These are phyloP conservation scores for Nothura maculosa DNA, from an alignment of 2,797 vertebrate species.

Conservation along the genomic window DNA sequence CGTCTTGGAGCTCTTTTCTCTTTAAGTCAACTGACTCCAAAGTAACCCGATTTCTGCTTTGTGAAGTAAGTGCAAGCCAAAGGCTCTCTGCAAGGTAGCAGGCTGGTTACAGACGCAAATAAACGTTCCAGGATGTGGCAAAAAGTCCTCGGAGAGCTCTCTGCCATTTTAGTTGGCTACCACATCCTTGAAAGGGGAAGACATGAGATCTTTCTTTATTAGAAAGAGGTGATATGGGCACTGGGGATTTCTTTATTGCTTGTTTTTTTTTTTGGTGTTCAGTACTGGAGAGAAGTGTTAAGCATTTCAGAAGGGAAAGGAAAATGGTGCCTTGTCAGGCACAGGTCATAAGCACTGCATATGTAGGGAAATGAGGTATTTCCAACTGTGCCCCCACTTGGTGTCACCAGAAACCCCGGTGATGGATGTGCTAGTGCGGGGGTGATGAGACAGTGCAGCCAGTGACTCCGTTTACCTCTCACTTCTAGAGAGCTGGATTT, in stretches of 20 bases:
- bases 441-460: neutral
- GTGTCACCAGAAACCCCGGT: neutral
- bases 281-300: neutral
- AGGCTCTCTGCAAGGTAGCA: neutral
- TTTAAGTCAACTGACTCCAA: too few species aligned
- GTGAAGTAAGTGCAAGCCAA: accelerated
- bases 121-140: neutral
- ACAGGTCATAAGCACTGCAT: neutral
- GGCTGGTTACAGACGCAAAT: neutral
- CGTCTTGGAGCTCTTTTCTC: neutral
- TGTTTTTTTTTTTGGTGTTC: neutral
- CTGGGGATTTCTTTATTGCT: neutral
- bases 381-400: neutral
- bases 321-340: neutral
- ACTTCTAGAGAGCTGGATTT: neutral
- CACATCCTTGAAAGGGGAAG: neutral
- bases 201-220: neutral
- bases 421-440: accelerated
- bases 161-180: neutral
- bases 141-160: neutral
- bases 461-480: neutral
- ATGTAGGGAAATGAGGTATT: neutral
- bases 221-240: neutral
- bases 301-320: neutral
- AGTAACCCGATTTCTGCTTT: neutral